Base-by-base conservation (phyloP, 2,113 vertebrate genomes). In the Felis chaus region DNA sequence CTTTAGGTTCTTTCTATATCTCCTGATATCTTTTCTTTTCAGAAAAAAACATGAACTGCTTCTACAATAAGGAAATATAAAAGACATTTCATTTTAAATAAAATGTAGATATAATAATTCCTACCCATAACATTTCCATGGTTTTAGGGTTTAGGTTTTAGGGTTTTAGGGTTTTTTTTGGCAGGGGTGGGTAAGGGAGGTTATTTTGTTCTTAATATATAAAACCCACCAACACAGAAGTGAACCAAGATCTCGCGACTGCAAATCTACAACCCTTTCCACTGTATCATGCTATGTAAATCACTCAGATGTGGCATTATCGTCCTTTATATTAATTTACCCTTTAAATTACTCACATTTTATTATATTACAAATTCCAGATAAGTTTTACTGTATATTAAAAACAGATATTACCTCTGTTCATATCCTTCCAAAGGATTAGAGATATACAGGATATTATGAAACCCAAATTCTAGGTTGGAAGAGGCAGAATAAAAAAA, bases 181-280 rank as follows among this genome's bases (percentile, higher is more conserved):
- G 0, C 11, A 19, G 2, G 8, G 3, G 1, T 1, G 6, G 19
- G 1, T 25, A 48, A 0, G 2, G 2, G 15, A 3, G 7, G 16
- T 73, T 41, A 86, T 50, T 83, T 91, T 83, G 14, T 66, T 79
- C 31, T 96, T 76, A 89, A 92, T 71, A 84, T 45, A 76, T 65
- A 78, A 94, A 96, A 57, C n/a, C 11, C 39, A 89, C 71, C 39
- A 92, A 74, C 27, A 61, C 71, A 89, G 45, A 94, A 96, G 23
- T 85, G 71, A 81, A 71, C 25, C 55, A 89, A 53, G 4, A 74
- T 68, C 36, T 65, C 65, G 33, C 31, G 9, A 10, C 16, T 92
- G 41, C 63, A 61, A 87, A 63, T 71, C 53, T 78, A 85, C 23
- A 84, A n/a, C 89, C 33, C 66, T 74, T 83, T 84, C n/a, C 88